Evolutionary conservation across 1,140 invertebrate genomes (phyloP), one percentile per base, ranked within the genome.

Genomic region (Rhopalosiphum maidis): DNA sequence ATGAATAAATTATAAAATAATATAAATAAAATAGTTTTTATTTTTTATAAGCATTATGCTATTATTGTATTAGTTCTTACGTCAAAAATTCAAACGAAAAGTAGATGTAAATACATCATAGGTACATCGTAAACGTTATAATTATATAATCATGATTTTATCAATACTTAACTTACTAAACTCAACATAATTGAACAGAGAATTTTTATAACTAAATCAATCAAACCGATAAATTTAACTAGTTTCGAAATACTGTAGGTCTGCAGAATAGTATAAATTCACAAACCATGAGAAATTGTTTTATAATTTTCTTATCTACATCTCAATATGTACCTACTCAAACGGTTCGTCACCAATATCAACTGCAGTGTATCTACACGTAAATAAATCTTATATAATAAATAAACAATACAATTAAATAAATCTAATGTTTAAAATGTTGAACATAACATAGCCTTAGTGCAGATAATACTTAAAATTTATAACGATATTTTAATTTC

Each of bases 71-170:
- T 85, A 25, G 8, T 43, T 85, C 25, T 43, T 85, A 23, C 35
- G 77, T 37, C 21, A 22, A 18, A 37, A 83, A 37, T 23, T 23
- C 8, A 83, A 15, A 68, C 5, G 11, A 15, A 21, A 37, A 43
- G 23, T 41, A 43, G 41, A 41, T 85, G 35, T 85, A 37, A 85
- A 11, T 46, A 15, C 1, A 15, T 46, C 9, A 85, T 41, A n/a
- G n/a, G n/a, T n/a, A 23, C 82, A 22, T 41, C 82, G 21, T 41
- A 85, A 85, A 85, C 22, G 82, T 85, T 25, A 7, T 30, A 85
- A 85, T 85, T 85, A 68, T 77, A n/a, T n/a, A n/a, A n/a, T 18
- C 60, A n/a, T n/a, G 30, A 77, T 77, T 77, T n/a, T n/a, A 77
- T 77, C 60, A 77, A 77, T 77, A 18, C 6, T 15, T n/a, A 77